Conservation (phyloP, 2,113 vertebrate species). For the Hydropotes inermis region DNA sequence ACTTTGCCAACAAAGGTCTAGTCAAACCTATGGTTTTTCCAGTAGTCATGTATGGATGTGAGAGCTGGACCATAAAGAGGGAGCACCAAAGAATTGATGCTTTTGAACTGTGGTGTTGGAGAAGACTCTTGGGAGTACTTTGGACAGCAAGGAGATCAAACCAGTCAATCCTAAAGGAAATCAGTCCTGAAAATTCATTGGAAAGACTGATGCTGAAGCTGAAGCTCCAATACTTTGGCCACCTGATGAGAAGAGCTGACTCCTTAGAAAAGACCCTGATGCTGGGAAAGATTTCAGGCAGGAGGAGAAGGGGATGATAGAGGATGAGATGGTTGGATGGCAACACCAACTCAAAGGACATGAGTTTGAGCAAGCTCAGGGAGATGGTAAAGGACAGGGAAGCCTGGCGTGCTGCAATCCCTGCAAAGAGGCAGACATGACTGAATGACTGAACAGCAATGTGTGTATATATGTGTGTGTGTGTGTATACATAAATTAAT, state of each 20-base stretch:
- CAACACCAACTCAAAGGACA: not conserved
- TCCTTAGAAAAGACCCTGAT: not conserved
- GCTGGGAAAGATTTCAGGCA: not conserved
- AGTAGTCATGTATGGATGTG: not conserved
- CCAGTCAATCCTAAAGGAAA: not conserved
- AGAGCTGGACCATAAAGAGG: not conserved
- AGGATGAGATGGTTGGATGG: not conserved
- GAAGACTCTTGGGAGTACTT: not conserved
- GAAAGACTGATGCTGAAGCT: not conserved
- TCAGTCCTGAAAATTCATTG: not conserved
- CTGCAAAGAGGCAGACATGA: not conserved
- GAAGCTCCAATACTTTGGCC: not conserved
- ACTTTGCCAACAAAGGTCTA: not conserved
- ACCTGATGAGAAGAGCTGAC: not conserved
- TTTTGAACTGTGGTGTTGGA: not conserved
- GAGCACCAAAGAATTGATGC: not conserved
- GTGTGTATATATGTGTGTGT: not conserved
- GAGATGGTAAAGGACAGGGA: not conserved
- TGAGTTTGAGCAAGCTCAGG: not conserved
- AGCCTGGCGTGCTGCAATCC: not conserved
- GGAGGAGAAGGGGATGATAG: not conserved
- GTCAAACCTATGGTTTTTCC: not conserved
- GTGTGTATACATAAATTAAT: fast-evolving
- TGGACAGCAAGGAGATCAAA: not conserved
- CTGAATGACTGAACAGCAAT: not conserved